Percentiles rank a stretch among this genome's conserved stretches.
Evolutionary conservation across 1,140 invertebrate genomes (phyloP).

Genomic region (Dendroctonus ponderosae): DNA sequence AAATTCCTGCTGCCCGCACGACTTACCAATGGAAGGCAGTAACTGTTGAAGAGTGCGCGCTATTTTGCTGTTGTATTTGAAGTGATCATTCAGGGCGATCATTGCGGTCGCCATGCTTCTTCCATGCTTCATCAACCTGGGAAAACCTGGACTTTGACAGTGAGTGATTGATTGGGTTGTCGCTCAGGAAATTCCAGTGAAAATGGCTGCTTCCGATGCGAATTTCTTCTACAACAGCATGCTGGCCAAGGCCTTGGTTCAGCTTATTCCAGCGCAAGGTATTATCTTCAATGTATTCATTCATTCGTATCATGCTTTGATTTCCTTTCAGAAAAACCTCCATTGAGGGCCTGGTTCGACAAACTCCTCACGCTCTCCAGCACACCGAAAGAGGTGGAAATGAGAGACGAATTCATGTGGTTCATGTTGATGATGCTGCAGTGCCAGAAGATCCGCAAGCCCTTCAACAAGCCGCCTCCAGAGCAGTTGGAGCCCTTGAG

Average conservation of each 20-base stretch:
- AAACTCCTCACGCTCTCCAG: constrained; percentile 43
- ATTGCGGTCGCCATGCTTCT: constrained; percentile 27
- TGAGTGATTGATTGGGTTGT: no score
- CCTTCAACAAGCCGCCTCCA: constrained; percentile 48
- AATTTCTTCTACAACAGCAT: constrained; percentile 50
- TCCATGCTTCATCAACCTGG: background rate
- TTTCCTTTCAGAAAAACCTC: constrained; percentile 41
- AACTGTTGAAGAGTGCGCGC: constrained; percentile 47
- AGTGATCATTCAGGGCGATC: constrained; percentile 46
- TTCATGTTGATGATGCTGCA: constrained; percentile 51
- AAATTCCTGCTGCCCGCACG: no score
- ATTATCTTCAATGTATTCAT: constrained; percentile 8
- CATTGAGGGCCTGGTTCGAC: constrained; percentile 45
- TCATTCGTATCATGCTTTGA: background rate
- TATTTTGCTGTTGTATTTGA: constrained; percentile 48
- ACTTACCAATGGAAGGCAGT: constrained; percentile 43
- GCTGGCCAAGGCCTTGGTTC: constrained; percentile 46
- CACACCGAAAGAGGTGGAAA: constrained; percentile 40
- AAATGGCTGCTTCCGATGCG: constrained; percentile 42
- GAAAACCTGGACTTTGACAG: background rate
- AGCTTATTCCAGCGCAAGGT: constrained; percentile 46
- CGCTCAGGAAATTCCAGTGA: constrained; percentile 1
- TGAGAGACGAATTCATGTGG: constrained; percentile 52
- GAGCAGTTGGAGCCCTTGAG: constrained; percentile 42
- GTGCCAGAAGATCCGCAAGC: constrained; percentile 46